These are phyloP conservation scores for Lates calcarifer DNA, from an alignment of 2,113 vertebrate genomes.

Conservation along the genomic window DNA sequence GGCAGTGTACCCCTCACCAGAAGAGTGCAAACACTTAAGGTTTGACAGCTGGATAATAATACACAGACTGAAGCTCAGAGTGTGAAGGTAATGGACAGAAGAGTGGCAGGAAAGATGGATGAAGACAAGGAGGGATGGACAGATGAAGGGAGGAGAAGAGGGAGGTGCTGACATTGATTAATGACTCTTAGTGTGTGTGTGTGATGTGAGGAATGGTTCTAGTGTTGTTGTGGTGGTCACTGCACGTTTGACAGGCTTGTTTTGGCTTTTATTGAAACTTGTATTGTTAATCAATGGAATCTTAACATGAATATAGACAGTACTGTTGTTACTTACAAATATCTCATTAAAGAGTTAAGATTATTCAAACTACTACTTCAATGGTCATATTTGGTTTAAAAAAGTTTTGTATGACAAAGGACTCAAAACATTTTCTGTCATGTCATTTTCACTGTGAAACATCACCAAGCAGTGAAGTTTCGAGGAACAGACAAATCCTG, in stretches of 20 bases:
- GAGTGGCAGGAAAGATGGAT: slow-evolving; percentile 65
- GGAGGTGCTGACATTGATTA: slow-evolving; percentile 67
- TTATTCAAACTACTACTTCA: background rate
- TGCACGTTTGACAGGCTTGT: background rate
- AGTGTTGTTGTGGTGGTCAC: slow-evolving; percentile 1
- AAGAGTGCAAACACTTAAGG: slow-evolving; percentile 24
- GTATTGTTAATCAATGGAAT: background rate
- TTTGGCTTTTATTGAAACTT: background rate
- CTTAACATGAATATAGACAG: background rate
- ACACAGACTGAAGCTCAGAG: slow-evolving; percentile 7
- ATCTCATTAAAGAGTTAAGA: background rate
- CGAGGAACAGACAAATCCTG: background rate
- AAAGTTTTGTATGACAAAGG: too few species aligned
- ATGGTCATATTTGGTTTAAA: too few species aligned
- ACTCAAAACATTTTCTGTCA: too few species aligned
- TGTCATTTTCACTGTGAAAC: background rate
- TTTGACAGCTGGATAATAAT: slow-evolving; percentile 27
- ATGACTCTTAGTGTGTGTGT: slow-evolving; percentile 41
- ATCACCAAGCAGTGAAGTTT: background rate
- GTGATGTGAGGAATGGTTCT: background rate
- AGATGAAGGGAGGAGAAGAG: slow-evolving; percentile 50
- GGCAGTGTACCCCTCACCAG: slow-evolving; percentile 1
- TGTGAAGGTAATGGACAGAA: slow-evolving; percentile 52
- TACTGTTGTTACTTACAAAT: background rate
- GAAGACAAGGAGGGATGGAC: slow-evolving; percentile 48